These are phyloP conservation scores for Notamacropus eugenii DNA, from an alignment of 2,797 vertebrate species.

Conservation along the genomic window DNA sequence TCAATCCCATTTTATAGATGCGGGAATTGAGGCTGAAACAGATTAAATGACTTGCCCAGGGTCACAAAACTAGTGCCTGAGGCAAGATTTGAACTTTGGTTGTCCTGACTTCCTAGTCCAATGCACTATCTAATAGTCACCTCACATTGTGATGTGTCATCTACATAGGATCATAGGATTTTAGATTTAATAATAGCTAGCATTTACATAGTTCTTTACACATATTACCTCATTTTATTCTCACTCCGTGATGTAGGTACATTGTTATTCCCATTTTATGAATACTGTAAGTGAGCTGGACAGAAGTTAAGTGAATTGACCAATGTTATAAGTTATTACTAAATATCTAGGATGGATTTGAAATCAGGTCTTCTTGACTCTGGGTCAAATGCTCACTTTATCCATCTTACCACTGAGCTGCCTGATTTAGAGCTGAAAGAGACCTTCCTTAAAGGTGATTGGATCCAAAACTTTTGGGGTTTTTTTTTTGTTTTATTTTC, in stretches of 20 bases:
- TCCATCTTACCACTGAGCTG: not conserved
- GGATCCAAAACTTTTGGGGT: not conserved
- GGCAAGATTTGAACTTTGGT: not conserved
- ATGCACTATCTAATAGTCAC: not conserved
- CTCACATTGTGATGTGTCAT: not conserved
- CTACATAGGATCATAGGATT: not conserved
- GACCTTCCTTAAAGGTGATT: not conserved
- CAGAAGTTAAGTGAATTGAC: not conserved
- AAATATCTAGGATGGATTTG: not conserved
- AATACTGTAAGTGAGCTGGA: not conserved
- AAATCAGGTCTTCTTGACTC: not conserved
- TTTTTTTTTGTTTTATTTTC: too few relatives aligned
- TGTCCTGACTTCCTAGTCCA: not conserved
- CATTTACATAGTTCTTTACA: not conserved
- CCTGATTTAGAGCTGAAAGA: not conserved
- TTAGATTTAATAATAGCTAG: not conserved
- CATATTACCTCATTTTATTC: not conserved
- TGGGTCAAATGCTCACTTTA: not conserved
- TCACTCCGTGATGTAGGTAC: not conserved
- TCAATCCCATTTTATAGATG: not conserved
- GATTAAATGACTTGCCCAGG: not conserved
- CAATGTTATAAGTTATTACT: not conserved
- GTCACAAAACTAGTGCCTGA: not conserved
- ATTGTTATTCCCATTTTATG: not conserved
- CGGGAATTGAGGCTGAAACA: not conserved